Base-by-base conservation (phyloP, 2,113 vertebrate genomes). In the Psittacara wagleri region DNA sequence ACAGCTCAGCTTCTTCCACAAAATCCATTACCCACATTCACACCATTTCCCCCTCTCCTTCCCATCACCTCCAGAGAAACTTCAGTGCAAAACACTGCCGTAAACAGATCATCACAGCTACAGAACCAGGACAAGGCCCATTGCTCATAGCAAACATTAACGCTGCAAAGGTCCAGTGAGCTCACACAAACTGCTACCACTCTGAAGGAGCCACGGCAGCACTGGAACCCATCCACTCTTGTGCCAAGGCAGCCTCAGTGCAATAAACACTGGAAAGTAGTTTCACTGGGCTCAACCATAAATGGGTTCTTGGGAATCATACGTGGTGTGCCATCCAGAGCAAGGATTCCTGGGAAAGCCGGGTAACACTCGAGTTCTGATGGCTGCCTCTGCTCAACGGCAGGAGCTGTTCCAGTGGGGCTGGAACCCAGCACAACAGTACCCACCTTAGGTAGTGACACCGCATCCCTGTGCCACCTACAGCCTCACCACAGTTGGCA, bases 321-420 rank as follows among this genome's bases (percentile, higher is more conserved):
- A 52, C 35, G 27, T 2, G 0, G 54, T 27, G 39, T 75, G 83
- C 44, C 80, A 74, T 20, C 46, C 67, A 13, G 57, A 91, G 46
- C 0, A 3, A 78, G 62, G 80, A 20, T 52, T 86, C 70, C 51
- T 51, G 48, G 84, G 76, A 80, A 67, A 83, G 48, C 44, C 0
- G 0, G n/a, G n/a, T 16, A 59, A 33, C 1, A 2, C 51, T 41
- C 4, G 0, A 48, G 4, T 2, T 27, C 29, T 25, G 44, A 39
- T 2, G 2, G 23, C 63, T 46, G n/a, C 14, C 31, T 29, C 70
- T 64, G 80, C 41, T 51, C 48, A 14, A 73, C 29, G 64, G 24
- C 25, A 44, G 64, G 46, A 64, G 31, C 39, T n/a, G 44, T 31
- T 24, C 54, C 66, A 33, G 31, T 1, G 1, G 31, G 22, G 46